phyloP scores from a whole-genome alignment of 2,113 vertebrate genomes.

The Phylloscopus whistleri region DNA sequence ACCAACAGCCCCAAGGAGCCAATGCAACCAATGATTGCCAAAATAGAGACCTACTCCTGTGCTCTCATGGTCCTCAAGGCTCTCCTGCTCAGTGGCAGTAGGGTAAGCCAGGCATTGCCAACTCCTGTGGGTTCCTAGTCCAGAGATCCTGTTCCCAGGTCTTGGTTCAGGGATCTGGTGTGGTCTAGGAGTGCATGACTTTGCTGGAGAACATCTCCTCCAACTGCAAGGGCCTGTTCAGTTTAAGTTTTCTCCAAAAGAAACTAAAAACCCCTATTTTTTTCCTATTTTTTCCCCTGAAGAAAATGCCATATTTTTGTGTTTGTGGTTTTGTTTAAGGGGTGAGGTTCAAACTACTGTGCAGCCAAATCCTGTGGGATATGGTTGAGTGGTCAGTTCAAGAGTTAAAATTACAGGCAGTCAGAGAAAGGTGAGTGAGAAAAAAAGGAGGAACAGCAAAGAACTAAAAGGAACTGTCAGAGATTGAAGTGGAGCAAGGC shows the following conservation, averaged over 20 bases:
- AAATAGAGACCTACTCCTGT: background rate
- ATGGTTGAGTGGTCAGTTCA: background rate
- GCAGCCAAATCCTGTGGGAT: background rate
- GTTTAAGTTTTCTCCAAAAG: background rate
- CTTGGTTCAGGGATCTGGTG: background rate
- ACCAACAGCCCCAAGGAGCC: background rate
- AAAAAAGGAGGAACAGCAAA: background rate
- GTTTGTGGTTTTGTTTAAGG: background rate
- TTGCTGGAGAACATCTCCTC: background rate
- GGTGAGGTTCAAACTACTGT: background rate
- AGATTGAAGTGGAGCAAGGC: background rate
- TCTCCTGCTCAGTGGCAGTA: background rate
- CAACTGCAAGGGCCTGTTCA: background rate
- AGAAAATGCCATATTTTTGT: background rate
- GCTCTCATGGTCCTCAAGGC: background rate
- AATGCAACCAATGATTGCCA: background rate
- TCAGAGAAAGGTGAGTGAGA: background rate
- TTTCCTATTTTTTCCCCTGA: too few species aligned
- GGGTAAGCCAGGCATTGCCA: background rate
- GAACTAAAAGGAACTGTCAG: background rate
- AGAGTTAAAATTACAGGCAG: background rate
- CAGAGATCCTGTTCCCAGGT: background rate
- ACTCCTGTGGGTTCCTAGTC: background rate
- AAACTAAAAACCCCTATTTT: background rate
- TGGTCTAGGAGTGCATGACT: background rate